Base-by-base conservation (phyloP, 30 jellyfish, hydroid and myxozoan genomes). In the Chrysaora quinquecirrha region DNA sequence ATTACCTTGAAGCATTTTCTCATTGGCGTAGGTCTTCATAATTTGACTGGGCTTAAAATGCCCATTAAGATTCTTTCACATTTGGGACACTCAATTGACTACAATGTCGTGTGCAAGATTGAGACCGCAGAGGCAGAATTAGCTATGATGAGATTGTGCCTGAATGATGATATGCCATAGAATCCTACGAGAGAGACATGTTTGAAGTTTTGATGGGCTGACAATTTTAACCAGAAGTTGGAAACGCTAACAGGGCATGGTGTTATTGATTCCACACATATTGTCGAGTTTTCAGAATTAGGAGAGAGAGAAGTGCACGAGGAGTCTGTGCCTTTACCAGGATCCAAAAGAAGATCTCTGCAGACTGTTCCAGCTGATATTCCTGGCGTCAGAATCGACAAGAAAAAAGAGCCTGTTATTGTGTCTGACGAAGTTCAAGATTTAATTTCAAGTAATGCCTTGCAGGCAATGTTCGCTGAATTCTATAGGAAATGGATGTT, bases 341-440 rank as follows among this genome's bases (percentile, higher is more conserved):
- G 19, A 70, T 18, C 71, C 22, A 46, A 70, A 70, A 30, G 82
- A 70, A 70, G 82, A 70, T 70, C 71, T 70, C 71, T 34, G 72
- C 82, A 34, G 28, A 27, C 12, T 34, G 71, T 9, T 30, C 82
- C 71, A 70, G 72, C 82, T 33, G 72, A 70, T 30, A 29, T 34
- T 70, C 82, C 82, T 34, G 67, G 33, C 6, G 64, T 70, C 71
- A 70, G 82, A 70, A 70, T 70, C 6, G 34, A 34, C 30, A 28
- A 70, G 71, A 30, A 29, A 34, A 70, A 70, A 28, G 33, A 33
- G 82, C 33, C 72, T 60, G 72, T 20, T 10, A 20, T 25, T 60
- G 29, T 27, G 6, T 70, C 68, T 9, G 34, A 34, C 33, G 71
- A 70, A 9, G 71, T 70, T 70, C 11, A 73, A 29, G 82, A 70